Evolutionary conservation across 1,140 invertebrate species (phyloP), one percentile per base, ranked within the genome.

Genomic region (Micrasema longulum): DNA sequence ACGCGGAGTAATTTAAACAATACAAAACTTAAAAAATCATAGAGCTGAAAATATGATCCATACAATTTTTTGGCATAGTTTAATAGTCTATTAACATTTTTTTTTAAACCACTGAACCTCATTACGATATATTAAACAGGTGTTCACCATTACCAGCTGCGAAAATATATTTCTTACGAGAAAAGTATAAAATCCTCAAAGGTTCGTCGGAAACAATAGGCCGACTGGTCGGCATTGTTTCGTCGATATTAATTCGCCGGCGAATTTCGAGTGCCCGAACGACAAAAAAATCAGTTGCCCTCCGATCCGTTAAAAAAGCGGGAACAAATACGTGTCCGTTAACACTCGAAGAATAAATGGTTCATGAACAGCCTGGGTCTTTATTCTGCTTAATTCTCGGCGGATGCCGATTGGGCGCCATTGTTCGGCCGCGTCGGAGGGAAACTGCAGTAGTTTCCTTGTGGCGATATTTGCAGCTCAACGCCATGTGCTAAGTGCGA

Each of bases 291-390:
- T 52, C 45, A 14, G 23, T 52, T 23, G 63, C 41, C 45, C 62
- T 35, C 12, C 35, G 23, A 36, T 36, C 38, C 35, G 57, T 62
- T 41, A 47, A 45, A 64, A 66, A 35, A 50, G 35, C 53, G 47
- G 14, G 72, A 74, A 74, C 72, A 74, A 74, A 69, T 69, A 57
- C 72, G 47, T 64, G 72, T 63, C 68, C 72, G 72, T 74, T 74
- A 74, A 41, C 67, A 74, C 72, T 74, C 35, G 38, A 69, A 7
- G 12, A 55, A 35, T 48, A 66, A 69, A 69, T 70, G 60, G 64
- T 74, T 74, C 72, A 67, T 41, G 36, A 60, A 36, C 7, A 16
- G 11, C 35, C 35, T 10, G 55, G 22, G 12, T 31, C 53, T 36
- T 57, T 35, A 38, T 57, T 35, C 31, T 26, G 0, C 16, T 43